Conservation (phyloP, 2,888 invertebrate species). For the Acronicta alni region DNA sequence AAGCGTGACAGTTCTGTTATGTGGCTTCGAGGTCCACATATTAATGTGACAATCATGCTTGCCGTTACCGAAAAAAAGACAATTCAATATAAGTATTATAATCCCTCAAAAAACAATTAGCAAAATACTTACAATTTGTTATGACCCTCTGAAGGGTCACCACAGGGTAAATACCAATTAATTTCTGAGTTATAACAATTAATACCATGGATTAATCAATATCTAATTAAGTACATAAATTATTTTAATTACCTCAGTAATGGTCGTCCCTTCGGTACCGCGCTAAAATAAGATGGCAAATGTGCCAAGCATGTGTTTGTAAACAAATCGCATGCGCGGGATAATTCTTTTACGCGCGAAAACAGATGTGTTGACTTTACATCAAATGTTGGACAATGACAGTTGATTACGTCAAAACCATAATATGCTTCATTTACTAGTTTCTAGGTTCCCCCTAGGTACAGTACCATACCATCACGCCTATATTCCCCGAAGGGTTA, state of each 20-base stretch:
- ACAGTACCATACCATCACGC: too few relatives aligned
- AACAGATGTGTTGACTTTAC: constrained; percentile 28
- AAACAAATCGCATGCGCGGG: constrained; percentile 41
- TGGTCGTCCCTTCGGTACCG: constrained; percentile 17
- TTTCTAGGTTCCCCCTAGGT: background rate
- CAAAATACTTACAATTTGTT: too few relatives aligned
- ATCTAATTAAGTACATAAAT: constrained; percentile 33
- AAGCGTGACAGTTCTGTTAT: constrained; percentile 8
- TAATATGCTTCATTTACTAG: background rate
- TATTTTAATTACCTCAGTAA: constrained; percentile 29
- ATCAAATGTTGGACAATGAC: constrained; percentile 1
- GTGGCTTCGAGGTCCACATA: background rate
- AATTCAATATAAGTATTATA: background rate
- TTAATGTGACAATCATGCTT: background rate
- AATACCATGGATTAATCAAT: too few relatives aligned
- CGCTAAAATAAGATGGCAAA: constrained; percentile 36
- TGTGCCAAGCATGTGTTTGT: constrained; percentile 42
- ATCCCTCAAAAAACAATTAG: too few relatives aligned
- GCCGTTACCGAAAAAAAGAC: too few relatives aligned
- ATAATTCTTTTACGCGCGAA: constrained; percentile 19
- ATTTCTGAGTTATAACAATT: constrained; percentile 17
- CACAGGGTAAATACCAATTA: too few relatives aligned
- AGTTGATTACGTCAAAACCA: background rate
- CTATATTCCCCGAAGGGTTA: too few relatives aligned
- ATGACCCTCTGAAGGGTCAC: too few relatives aligned